Conservation (phyloP, 2,113 vertebrate genomes). For the Delphinus delphis region DNA sequence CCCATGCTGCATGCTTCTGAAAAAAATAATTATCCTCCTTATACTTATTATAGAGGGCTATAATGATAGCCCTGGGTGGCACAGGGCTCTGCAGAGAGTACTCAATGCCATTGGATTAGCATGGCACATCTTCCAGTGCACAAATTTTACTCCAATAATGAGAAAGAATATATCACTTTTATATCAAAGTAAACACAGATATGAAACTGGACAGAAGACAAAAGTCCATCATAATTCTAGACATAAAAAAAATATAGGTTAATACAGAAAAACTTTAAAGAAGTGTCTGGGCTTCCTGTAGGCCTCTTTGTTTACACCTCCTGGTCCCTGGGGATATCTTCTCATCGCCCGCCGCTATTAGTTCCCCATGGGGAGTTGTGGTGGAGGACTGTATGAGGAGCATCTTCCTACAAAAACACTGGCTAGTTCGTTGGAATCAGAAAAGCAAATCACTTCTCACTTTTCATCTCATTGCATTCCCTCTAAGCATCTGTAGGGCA, state of each 20-base stretch:
- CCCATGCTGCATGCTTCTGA: neutral
- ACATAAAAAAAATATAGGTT: neutral
- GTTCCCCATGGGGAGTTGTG: accelerated
- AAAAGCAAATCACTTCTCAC: neutral
- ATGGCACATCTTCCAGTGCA: neutral
- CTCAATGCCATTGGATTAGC: neutral
- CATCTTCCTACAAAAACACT: neutral
- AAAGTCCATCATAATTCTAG: neutral
- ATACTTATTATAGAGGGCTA: neutral
- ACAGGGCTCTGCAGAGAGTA: neutral
- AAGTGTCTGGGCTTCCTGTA: neutral
- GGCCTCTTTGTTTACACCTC: neutral
- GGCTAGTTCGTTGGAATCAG: neutral
- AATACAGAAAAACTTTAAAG: neutral
- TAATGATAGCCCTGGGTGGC: no score
- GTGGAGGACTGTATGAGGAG: accelerated
- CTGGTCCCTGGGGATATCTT: neutral
- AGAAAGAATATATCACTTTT: neutral
- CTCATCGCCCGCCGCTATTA: neutral
- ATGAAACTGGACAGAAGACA: neutral
- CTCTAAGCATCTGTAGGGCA: neutral
- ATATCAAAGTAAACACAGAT: neutral
- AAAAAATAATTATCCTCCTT: neutral
- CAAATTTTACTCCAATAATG: neutral
- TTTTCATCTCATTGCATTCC: neutral